Percentiles rank a stretch among this genome's conserved stretches.
Evolutionary conservation across 2,888 invertebrate genomes (phyloP).

Genomic region (Achlya flavicornis): DNA sequence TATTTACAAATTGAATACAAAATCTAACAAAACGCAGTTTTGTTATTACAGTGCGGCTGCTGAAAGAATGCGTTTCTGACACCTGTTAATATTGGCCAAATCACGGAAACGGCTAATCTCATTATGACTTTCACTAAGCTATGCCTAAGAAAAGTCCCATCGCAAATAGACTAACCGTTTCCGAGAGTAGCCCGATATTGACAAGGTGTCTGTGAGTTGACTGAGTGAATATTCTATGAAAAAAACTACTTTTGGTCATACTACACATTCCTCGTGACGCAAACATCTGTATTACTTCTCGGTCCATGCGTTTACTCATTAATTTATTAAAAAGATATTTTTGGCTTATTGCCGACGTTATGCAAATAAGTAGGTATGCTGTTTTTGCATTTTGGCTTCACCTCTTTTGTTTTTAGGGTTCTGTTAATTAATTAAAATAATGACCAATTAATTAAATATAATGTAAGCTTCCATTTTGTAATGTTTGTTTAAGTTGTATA

Average conservation of each 20-base stretch:
- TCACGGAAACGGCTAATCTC: too few relatives aligned
- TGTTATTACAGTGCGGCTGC: too few relatives aligned
- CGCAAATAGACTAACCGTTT: too few relatives aligned
- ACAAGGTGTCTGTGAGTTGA: too few relatives aligned
- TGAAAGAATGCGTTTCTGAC: too few relatives aligned
- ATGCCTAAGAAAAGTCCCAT: too few relatives aligned
- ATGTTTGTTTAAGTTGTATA: neutral
- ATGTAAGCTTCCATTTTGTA: neutral
- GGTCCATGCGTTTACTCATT: constrained; percentile 44
- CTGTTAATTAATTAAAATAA: neutral
- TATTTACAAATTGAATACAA: too few relatives aligned
- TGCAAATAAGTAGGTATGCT: constrained; percentile 25
- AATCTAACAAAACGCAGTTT: too few relatives aligned
- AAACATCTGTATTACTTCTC: constrained; percentile 27
- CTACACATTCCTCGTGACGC: constrained; percentile 42
- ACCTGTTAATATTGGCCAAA: too few relatives aligned
- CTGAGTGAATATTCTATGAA: neutral
- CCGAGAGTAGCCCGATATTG: too few relatives aligned
- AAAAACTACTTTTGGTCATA: neutral
- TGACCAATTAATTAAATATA: neutral
- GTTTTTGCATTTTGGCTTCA: constrained; percentile 28
- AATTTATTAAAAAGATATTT: constrained; percentile 51
- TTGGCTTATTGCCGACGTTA: constrained; percentile 45
- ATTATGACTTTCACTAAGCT: too few relatives aligned
- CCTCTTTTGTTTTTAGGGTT: constrained; percentile 26